Evolutionary conservation across 2,113 vertebrate species (phyloP), one percentile per base, ranked within the genome.

Genomic region (Dermatemys mawii): DNA sequence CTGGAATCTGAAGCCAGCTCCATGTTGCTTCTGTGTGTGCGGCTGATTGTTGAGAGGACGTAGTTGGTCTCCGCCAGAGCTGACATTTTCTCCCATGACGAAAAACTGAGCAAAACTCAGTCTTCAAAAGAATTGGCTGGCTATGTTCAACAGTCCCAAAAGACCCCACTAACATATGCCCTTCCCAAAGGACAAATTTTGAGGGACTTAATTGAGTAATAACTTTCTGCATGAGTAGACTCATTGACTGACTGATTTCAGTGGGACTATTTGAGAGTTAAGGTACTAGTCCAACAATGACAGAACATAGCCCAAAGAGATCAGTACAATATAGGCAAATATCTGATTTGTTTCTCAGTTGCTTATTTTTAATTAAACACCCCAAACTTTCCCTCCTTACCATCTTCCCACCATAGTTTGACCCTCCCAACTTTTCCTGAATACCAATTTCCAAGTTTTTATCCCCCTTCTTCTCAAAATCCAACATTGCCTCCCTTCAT

Each of bases 1-100:
- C 96, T 97, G 95, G 92, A 97, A 95, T 84, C 70, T 10, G 80
- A 88, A 91, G 80, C 92, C 76, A 1, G 0, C 79, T 87, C 89
- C 94, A 41, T 0, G 22, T 84, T 49, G 93, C 93, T 92, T 63
- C 93, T 96, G 89, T 90, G 92, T 38, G 1, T 83, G 93, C 60
- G 90, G 89, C 86, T 91, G 91, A 83, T 86, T 80, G 89, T 46
- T 44, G 3, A 51, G 81, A 87, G 91, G 94, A 53, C 14, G 4
- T 79, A 82, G 78, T 41, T 84, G 76, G 63, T 48, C 91, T 90
- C 51, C 79, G 83, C 50, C 75, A 51, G 76, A 55, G 73, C 70
- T 81, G 14, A 0, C 1, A 1, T 88, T 70, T 79, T 86, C 84
- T 91, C 84, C 50, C 8, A 0, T 75, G 78, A 82, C 73, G 49